Percentiles rank a stretch among this genome's conserved stretches.
These are phyloP conservation scores for Eriocheir sinensis DNA, from an alignment of 1,140 invertebrate genomes.

Conservation along the genomic window DNA sequence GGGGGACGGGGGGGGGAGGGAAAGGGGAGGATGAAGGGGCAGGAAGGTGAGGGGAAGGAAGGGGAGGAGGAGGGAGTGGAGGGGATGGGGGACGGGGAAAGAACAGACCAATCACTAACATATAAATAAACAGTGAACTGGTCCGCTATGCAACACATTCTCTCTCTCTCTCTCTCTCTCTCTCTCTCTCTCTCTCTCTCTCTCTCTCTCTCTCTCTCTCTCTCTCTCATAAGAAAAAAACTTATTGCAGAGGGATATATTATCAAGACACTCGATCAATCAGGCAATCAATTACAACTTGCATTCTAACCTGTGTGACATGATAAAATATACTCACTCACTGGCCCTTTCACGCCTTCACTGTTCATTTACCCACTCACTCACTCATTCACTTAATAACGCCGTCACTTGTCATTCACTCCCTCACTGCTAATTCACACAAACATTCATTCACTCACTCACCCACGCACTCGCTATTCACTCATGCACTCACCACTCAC, in stretches of 20 bases:
- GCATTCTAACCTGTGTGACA: no score
- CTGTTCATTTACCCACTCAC: background rate
- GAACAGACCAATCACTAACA: no score
- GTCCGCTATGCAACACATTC: no score
- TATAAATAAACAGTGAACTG: no score
- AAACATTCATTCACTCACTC: background rate
- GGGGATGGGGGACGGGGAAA: background rate
- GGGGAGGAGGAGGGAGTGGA: background rate
- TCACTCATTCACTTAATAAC: background rate
- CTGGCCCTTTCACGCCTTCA: background rate
- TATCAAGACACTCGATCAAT: no score
- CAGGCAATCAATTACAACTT: no score
- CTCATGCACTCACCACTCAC: no score
- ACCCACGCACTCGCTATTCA: background rate
- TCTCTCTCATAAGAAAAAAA: background rate
- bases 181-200: constrained; percentile 22
- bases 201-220: constrained; percentile 22
- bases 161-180: constrained; percentile 22
- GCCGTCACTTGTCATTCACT: no score
- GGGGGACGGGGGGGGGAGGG: background rate
- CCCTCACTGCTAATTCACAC: background rate
- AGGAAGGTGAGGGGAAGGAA: background rate
- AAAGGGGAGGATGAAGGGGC: background rate
- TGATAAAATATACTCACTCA: no score
- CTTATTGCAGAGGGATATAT: background rate